These are phyloP conservation scores for Hippoglossus hippoglossus DNA, from an alignment of 2,797 vertebrate genomes.

Conservation along the genomic window DNA sequence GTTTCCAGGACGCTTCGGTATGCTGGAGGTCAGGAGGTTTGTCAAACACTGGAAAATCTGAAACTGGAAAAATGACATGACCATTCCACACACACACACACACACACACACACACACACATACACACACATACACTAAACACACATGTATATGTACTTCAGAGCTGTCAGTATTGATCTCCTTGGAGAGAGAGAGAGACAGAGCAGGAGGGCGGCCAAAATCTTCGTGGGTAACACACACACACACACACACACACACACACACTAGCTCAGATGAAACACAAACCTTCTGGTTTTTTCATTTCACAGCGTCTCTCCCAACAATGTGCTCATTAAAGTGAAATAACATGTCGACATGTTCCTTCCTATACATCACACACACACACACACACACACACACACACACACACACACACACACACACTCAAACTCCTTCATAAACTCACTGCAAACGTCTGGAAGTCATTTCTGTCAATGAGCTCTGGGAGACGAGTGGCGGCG, in stretches of 20 bases:
- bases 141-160: constrained; percentile 36
- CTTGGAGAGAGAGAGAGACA: constrained; percentile 50
- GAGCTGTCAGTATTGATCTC: constrained; percentile 48
- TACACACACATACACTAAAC: neutral
- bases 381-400: constrained; percentile 23
- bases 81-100: neutral
- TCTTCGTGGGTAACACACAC: constrained; percentile 1
- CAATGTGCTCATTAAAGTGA: constrained; percentile 61
- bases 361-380: constrained; percentile 41
- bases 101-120: constrained; percentile 1
- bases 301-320: constrained; percentile 35
- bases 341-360: constrained; percentile 56
- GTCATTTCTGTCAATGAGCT: constrained; percentile 11
- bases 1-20: constrained; percentile 32
- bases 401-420: constrained; percentile 18
- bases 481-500: neutral
- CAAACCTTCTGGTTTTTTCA: constrained; percentile 43
- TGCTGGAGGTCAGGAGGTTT: constrained; percentile 44
- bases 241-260: constrained; percentile 5
- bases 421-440: constrained; percentile 15
- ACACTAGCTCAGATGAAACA: constrained; percentile 33
- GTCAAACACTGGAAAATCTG: constrained; percentile 27
- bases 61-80: constrained; percentile 34
- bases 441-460: constrained; percentile 29
- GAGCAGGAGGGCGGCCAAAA: constrained; percentile 49